Evolutionary conservation across 2,888 invertebrate species (phyloP).

Genomic region (Onchidella celtica): DNA sequence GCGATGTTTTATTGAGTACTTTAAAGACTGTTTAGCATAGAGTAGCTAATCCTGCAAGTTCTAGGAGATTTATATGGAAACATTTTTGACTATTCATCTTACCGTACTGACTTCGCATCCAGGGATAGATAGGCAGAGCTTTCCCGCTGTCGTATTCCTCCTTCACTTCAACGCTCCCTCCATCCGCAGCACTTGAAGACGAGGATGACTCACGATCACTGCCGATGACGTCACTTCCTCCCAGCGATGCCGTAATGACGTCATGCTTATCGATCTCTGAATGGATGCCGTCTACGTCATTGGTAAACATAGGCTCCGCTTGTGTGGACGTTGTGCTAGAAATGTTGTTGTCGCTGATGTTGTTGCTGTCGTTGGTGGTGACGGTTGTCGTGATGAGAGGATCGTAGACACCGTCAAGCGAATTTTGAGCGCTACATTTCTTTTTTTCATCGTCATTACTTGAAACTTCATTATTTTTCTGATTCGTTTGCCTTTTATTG

Average conservation of each 20-base stretch:
- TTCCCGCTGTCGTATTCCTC: neutral
- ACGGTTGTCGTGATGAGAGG: neutral
- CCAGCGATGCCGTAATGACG: neutral
- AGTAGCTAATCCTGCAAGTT: too few species aligned
- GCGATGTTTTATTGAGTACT: too few species aligned
- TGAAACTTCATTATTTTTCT: neutral
- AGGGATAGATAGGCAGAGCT: constrained; percentile 26
- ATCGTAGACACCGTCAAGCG: too few species aligned
- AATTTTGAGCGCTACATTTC: too few species aligned
- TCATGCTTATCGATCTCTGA: neutral
- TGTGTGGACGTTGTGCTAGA: too few species aligned
- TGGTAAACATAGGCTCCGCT: too few species aligned
- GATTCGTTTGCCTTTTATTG: neutral
- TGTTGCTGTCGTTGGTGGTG: neutral
- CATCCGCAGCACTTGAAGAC: neutral
- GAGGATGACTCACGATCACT: constrained; percentile 20
- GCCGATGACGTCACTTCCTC: neutral
- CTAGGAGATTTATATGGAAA: too few species aligned
- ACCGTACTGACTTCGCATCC: constrained; percentile 47
- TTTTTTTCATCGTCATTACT: neutral
- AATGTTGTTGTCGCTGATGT: neutral
- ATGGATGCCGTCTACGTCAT: neutral
- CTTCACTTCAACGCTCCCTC: neutral
- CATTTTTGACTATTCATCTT: too few species aligned
- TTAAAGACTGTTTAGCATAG: too few species aligned